Conservation (phyloP, 2,113 vertebrate species). For the Muntiacus reevesi region DNA sequence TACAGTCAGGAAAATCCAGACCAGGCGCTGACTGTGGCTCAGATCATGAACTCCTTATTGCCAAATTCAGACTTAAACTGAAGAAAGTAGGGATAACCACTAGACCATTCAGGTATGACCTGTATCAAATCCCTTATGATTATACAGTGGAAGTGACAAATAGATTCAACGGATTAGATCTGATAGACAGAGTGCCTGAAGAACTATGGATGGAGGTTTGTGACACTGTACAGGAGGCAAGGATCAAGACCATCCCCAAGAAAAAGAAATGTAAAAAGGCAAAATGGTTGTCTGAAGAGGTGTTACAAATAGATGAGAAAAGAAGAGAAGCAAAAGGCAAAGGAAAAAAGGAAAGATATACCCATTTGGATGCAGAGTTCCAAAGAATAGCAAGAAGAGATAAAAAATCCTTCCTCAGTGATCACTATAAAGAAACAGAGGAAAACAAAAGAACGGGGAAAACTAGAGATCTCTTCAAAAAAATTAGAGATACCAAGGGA, state of each 20-base stretch:
- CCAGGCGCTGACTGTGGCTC: neutral
- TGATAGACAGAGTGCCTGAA: neutral
- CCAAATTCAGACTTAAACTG: neutral
- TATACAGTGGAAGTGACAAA: neutral
- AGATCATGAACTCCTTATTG: neutral
- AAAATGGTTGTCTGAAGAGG: neutral
- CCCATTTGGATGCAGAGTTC: neutral
- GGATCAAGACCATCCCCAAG: neutral
- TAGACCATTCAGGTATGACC: neutral
- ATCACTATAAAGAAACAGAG: neutral
- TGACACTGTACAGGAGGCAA: neutral
- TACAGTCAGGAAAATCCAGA: neutral
- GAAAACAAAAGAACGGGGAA: neutral
- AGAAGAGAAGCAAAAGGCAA: neutral
- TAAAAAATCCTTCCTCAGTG: neutral
- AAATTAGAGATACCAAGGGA: neutral
- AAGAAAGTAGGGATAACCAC: neutral
- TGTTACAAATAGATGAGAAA: neutral
- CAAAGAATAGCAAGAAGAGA: neutral
- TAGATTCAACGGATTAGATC: neutral
- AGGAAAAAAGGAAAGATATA: neutral
- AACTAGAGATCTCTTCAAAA: neutral
- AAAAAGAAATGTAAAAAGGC: neutral
- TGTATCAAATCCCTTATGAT: neutral
- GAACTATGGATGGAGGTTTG: neutral